Evolutionary conservation across 2,113 vertebrate genomes (phyloP).

Genomic region (Polyodon spathula): DNA sequence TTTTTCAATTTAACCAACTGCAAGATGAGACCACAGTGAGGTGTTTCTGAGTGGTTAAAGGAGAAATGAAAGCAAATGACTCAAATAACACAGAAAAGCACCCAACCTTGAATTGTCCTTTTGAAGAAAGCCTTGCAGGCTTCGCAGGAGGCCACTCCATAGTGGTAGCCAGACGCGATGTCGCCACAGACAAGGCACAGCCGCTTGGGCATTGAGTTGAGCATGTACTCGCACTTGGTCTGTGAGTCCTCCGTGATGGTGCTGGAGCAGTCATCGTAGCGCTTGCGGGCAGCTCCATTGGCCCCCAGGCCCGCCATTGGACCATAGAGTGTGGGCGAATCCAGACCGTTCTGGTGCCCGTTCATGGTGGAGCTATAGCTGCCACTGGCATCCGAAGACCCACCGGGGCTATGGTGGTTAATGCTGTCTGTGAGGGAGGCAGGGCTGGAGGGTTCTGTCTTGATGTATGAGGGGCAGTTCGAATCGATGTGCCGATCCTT

Average conservation of each 20-base stretch:
- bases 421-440: constrained; percentile 90
- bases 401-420: constrained; percentile 86
- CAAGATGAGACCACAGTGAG: constrained; percentile 15
- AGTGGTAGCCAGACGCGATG: constrained; percentile 97
- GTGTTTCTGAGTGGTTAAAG: constrained; percentile 14
- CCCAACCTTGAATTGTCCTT: constrained; percentile 97
- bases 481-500: constrained; percentile 96
- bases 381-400: constrained; percentile 88
- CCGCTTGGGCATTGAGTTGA: constrained; percentile 98
- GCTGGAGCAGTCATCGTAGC: constrained; percentile 96
- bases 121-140: constrained; percentile 99
- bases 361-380: constrained; percentile 83
- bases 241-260: constrained; percentile 94
- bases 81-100: constrained; percentile 30
- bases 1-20: no score
- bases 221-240: constrained; percentile 99
- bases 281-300: constrained; percentile 80
- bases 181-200: constrained; percentile 97
- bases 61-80: background rate
- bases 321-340: constrained; percentile 75
- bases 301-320: constrained; percentile 72
- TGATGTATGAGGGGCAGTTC: constrained; percentile 84
- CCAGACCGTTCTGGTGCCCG: constrained; percentile 72
- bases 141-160: constrained; percentile 95
- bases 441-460: constrained; percentile 91